Percentiles rank a stretch among this genome's conserved stretches.
These are phyloP conservation scores for Crotalus viridis DNA, from an alignment of 2,113 vertebrate genomes.

Conservation along the genomic window DNA sequence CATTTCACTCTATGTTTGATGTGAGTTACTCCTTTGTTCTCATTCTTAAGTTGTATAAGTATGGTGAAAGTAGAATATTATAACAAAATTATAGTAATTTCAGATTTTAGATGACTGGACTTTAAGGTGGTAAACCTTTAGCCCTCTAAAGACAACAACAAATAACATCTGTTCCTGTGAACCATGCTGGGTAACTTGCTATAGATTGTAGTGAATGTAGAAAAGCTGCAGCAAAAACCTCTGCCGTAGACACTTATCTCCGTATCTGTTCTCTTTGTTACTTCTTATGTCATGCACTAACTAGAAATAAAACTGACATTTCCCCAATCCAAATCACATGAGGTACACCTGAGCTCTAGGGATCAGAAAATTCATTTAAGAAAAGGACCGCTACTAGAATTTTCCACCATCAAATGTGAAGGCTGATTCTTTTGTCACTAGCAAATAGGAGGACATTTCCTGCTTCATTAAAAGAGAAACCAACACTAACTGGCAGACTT, in stretches of 20 bases:
- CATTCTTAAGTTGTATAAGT: background rate
- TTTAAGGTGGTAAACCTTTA: background rate
- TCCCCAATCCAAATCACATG: background rate
- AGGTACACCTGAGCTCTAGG: background rate
- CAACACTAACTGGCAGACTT: background rate
- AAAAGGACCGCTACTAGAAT: background rate
- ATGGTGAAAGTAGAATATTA: background rate
- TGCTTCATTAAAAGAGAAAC: background rate
- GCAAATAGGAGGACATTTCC: background rate
- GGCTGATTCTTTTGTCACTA: background rate
- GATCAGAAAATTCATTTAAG: background rate
- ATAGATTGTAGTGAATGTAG: background rate
- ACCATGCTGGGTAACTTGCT: background rate
- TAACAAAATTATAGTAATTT: background rate
- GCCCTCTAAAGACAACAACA: background rate
- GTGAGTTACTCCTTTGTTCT: background rate
- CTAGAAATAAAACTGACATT: background rate
- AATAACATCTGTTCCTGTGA: background rate
- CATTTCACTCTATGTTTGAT: background rate
- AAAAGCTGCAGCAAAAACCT: background rate
- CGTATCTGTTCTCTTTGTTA: background rate
- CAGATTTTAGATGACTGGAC: background rate
- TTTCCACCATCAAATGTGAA: background rate
- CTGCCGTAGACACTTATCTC: background rate
- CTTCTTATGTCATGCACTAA: background rate